Evolutionary conservation across 2,888 invertebrate species (phyloP), one percentile per base, ranked within the genome.

Genomic region (Phengaris alcon): DNA sequence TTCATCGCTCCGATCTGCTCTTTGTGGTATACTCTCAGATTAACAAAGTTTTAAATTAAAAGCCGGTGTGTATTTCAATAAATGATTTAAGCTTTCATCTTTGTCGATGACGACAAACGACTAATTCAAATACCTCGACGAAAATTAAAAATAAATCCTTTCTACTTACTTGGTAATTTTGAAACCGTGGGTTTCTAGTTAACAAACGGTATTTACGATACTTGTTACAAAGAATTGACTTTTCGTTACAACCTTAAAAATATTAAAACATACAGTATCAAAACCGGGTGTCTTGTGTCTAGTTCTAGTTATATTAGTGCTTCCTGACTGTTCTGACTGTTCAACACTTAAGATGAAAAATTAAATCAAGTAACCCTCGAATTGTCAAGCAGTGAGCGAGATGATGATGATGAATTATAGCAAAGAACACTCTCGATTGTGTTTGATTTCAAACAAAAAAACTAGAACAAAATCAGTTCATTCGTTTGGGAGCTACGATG

Each of bases 1-100:
- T 93, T 93, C 93, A 93, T 90, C 91, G 92, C 89, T 90, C 86
- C 91, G 92, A 93, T 92, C 91, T 88, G 85, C 85, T 88, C 91
- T 93, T 90, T 92, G 92, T 89, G 91, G 91, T 87, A 81, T 84
- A 84, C 89, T 89, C 89, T 91, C 90, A 91, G 90, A 93, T 93
- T 93, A 93, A 93, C 90, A 93, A 93, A 93, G 90, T 93, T 93
- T 91, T 85, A 93, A 92, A 93, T 93, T 93, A 93, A 93, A 93
- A 91, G 87, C 85, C 80, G 77, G 84, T 81, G 81, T 82, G 82
- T 85, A 86, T 84, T 81, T 81, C 76, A 77, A 81, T 81, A 78
- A 76, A 15, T 74, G 74, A 76, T 75, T 55, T 74, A 76, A 76
- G 35, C 73, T 70, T 72, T 77, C 75, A 70, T 55, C 59, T 77